Percentiles rank a stretch among this genome's conserved stretches.
Conservation (phyloP, 1,140 invertebrate species). For the Drosophila funebris region DNA sequence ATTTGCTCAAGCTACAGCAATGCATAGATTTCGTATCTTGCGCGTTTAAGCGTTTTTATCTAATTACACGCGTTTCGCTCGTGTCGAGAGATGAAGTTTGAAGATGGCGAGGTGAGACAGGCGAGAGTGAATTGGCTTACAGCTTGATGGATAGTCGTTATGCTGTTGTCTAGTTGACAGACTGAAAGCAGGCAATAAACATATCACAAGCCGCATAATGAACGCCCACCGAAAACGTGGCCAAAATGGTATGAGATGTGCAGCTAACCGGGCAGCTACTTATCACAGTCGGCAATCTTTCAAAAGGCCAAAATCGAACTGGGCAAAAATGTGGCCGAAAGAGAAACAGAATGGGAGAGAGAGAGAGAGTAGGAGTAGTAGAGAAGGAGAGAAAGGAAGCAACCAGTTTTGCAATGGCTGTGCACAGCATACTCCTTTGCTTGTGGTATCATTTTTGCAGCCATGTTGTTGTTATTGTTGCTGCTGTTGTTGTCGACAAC, state of each 20-base stretch:
- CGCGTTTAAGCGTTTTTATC: slow-evolving; percentile 70
- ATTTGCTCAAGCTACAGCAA: slow-evolving; percentile 8
- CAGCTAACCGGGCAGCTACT: slow-evolving; percentile 40
- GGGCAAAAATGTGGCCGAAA: slow-evolving; percentile 16
- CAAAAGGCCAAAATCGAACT: slow-evolving; percentile 55
- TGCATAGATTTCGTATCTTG: slow-evolving; percentile 38
- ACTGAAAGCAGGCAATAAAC: slow-evolving; percentile 52
- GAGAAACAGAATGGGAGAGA: neutral
- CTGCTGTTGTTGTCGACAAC: slow-evolving; percentile 60
- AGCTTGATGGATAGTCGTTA: slow-evolving; percentile 3
- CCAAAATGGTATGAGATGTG: slow-evolving; percentile 16
- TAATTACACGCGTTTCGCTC: slow-evolving; percentile 65
- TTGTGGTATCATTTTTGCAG: slow-evolving; percentile 12
- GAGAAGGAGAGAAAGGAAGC: slow-evolving; percentile 45
- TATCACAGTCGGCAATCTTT: slow-evolving; percentile 74
- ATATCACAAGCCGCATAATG: slow-evolving; percentile 54
- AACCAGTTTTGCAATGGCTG: slow-evolving; percentile 70
- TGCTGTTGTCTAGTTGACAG: slow-evolving; percentile 19
- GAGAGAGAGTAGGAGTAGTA: no score
- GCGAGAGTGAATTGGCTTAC: neutral
- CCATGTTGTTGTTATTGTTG: slow-evolving; percentile 59
- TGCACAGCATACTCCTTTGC: slow-evolving; percentile 4
- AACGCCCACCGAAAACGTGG: slow-evolving; percentile 46
- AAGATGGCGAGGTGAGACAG: neutral
- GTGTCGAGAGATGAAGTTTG: slow-evolving; percentile 27